Percentiles rank a stretch among this genome's conserved stretches.
Conservation (phyloP, 2,888 invertebrate species). For the Brenthis hecate region DNA sequence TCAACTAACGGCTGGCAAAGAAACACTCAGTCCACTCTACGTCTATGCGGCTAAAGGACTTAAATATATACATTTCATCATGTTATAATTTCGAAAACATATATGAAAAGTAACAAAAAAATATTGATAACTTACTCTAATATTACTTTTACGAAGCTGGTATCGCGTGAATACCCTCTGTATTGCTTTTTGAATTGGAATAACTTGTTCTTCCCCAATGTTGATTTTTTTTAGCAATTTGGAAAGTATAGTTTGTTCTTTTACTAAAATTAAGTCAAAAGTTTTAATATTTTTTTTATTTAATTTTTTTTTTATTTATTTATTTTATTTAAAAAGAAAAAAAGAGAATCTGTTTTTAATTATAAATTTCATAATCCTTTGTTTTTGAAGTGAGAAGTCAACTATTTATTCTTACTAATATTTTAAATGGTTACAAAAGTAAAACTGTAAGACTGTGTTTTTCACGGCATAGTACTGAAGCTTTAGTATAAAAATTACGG, state of each 20-base stretch:
- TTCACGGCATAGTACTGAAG: too few relatives aligned
- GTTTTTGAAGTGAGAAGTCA: too few relatives aligned
- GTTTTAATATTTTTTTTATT: too few relatives aligned
- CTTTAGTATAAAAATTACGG: too few relatives aligned
- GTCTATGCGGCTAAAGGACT: background rate
- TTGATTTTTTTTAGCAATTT: slow-evolving; percentile 49
- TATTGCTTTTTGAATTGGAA: slow-evolving; percentile 49
- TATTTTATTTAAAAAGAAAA: too few relatives aligned
- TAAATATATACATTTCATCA: background rate
- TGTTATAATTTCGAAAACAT: background rate
- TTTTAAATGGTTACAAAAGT: too few relatives aligned
- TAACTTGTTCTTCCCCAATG: slow-evolving; percentile 46
- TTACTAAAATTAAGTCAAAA: slow-evolving; percentile 44
- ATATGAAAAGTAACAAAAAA: background rate
- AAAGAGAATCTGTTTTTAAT: too few relatives aligned
- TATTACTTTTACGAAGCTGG: slow-evolving; percentile 33
- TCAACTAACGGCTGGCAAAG: too few relatives aligned
- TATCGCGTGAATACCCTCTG: slow-evolving; percentile 52
- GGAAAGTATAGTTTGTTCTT: slow-evolving; percentile 53
- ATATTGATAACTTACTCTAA: slow-evolving; percentile 9
- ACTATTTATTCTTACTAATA: too few relatives aligned
- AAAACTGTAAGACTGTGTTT: too few relatives aligned
- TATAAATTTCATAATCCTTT: too few relatives aligned
- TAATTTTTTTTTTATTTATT: too few relatives aligned
- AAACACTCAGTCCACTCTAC: background rate